phyloP scores from a whole-genome alignment of 1,140 invertebrate species.

The Oryctes rhinoceros region DNA sequence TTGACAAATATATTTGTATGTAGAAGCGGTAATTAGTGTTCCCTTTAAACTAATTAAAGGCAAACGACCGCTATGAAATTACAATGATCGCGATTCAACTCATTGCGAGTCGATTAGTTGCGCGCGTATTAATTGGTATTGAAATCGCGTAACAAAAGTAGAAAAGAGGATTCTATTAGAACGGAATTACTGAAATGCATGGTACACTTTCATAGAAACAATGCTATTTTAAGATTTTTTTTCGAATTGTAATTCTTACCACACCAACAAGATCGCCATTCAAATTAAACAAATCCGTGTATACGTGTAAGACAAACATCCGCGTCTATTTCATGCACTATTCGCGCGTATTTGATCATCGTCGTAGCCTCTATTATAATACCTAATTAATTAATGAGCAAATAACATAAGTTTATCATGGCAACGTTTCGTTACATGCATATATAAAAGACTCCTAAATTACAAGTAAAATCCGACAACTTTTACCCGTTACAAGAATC shows the following conservation, averaged over 20 bases:
- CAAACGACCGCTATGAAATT: background rate
- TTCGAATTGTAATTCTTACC: background rate
- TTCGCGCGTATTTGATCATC: background rate
- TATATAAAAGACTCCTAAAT: conserved; percentile 7
- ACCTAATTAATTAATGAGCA: background rate
- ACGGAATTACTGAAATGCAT: background rate
- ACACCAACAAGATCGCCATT: background rate
- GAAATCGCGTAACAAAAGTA: background rate
- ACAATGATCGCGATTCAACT: background rate
- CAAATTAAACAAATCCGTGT: background rate
- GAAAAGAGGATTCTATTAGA: background rate
- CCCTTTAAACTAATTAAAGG: background rate
- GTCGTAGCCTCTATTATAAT: background rate
- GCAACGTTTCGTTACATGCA: background rate
- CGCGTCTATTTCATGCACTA: background rate
- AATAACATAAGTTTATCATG: background rate
- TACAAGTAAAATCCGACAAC: conserved; percentile 23
- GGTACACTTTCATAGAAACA: background rate
- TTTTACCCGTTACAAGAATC: conserved; percentile 33
- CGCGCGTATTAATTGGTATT: background rate
- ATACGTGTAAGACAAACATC: background rate
- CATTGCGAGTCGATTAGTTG: background rate
- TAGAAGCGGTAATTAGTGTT: background rate
- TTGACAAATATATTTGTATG: no score
- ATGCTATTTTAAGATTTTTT: conserved; percentile 4